phyloP scores from a whole-genome alignment of 2,888 invertebrate genomes.

The Plebejus melissa region DNA sequence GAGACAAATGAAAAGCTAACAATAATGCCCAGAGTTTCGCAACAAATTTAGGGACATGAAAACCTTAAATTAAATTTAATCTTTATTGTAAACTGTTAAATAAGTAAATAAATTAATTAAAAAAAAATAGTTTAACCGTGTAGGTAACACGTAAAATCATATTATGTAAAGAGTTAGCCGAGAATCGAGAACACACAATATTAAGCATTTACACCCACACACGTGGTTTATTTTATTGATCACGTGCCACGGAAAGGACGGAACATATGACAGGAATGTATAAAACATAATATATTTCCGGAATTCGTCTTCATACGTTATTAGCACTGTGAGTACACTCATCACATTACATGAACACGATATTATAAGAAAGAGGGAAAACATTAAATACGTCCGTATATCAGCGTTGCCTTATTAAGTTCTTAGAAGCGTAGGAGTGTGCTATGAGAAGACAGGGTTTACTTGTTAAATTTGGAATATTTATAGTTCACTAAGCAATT shows the following conservation, averaged over 20 bases:
- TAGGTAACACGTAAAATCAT: too few relatives aligned
- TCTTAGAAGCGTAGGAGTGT: not conserved
- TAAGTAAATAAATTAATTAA: too few relatives aligned
- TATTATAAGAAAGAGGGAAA: not conserved
- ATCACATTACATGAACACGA: slow-evolving; percentile 1
- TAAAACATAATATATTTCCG: not conserved
- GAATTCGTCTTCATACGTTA: not conserved
- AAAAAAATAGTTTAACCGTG: too few relatives aligned
- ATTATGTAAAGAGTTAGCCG: not conserved
- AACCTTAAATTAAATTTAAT: too few relatives aligned
- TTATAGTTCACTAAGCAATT: too few relatives aligned
- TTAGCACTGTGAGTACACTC: slow-evolving; percentile 2
- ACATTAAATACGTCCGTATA: not conserved
- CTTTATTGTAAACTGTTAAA: too few relatives aligned
- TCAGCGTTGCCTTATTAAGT: not conserved
- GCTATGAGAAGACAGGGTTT: too few relatives aligned
- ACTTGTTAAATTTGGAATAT: too few relatives aligned
- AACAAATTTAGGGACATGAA: too few relatives aligned
- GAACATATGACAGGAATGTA: not conserved
- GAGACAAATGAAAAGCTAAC: too few relatives aligned
- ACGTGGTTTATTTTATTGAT: slow-evolving; percentile 7
- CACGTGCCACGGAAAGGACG: not conserved
- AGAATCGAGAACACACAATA: not conserved
- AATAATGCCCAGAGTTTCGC: too few relatives aligned
- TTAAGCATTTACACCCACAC: not conserved